Conservation (phyloP, 92 coral and sea anemone genomes). For the Paramuricea clavata region DNA sequence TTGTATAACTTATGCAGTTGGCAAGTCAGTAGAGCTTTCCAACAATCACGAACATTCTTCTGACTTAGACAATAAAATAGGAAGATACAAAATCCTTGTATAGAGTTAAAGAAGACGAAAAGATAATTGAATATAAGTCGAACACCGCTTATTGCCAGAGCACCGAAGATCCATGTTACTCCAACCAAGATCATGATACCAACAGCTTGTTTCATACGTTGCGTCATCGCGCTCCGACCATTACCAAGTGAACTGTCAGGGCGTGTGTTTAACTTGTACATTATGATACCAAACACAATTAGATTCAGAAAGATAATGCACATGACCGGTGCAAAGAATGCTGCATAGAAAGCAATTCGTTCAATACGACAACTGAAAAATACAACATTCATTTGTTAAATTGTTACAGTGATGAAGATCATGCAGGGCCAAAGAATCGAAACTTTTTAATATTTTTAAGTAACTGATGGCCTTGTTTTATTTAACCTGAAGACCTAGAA, state of each 20-base stretch:
- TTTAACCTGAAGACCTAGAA: no score
- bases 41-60: slow-evolving; percentile 93
- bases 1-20: slow-evolving; percentile 80
- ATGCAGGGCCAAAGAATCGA: no score
- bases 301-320: slow-evolving; percentile 81
- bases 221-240: slow-evolving; percentile 75
- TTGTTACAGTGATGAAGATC: no score
- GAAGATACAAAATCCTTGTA: slow-evolving; percentile 95
- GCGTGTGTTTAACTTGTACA: slow-evolving; percentile 97
- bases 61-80: slow-evolving; percentile 96
- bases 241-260: slow-evolving; percentile 91
- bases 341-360: slow-evolving; percentile 85
- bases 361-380: slow-evolving; percentile 90
- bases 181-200: slow-evolving; percentile 96
- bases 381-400: no score
- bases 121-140: slow-evolving; percentile 87
- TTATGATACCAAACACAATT: slow-evolving; percentile 77
- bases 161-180: slow-evolving; percentile 94
- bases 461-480: no score
- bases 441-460: no score
- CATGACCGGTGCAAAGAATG: slow-evolving; percentile 90
- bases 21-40: slow-evolving; percentile 92
- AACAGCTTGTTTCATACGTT: slow-evolving; percentile 90
- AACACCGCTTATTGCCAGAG: slow-evolving; percentile 85
- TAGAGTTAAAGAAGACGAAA: slow-evolving; percentile 85